Evolutionary conservation across 2,797 vertebrate species (phyloP).

Genomic region (Epinephelus awoara): DNA sequence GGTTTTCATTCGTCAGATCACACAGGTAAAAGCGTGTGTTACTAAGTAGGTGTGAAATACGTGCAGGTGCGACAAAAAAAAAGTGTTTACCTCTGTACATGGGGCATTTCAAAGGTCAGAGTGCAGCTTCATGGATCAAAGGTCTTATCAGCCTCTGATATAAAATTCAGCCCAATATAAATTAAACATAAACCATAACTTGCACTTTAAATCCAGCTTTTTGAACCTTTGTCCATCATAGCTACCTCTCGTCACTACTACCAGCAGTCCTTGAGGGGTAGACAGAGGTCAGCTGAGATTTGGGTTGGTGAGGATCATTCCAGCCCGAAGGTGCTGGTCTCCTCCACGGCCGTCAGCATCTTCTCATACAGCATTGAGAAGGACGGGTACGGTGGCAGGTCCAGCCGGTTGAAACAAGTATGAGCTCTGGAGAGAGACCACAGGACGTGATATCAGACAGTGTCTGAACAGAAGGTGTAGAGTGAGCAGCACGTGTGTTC

Average conservation of each 20-base stretch:
- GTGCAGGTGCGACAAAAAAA: constrained; percentile 31
- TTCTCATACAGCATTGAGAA: constrained; percentile 98
- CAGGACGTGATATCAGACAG: neutral
- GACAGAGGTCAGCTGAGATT: too few species aligned
- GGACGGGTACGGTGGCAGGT: constrained; percentile 96
- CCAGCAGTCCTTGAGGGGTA: neutral
- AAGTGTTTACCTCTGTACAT: neutral
- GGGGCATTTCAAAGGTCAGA: neutral
- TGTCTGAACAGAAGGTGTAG: too few species aligned
- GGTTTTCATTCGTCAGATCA: constrained; percentile 35
- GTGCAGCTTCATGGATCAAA: constrained; percentile 9
- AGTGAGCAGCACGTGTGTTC: neutral
- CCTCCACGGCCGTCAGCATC: constrained; percentile 96
- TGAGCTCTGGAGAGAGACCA: constrained; percentile 88
- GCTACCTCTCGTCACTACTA: neutral
- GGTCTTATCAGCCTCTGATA: neutral
- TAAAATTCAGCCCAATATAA: constrained; percentile 18
- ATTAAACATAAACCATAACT: constrained; percentile 11
- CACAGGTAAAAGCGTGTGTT: constrained; percentile 27
- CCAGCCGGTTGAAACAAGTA: constrained; percentile 97
- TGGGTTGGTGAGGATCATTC: constrained; percentile 77
- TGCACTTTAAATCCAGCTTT: constrained; percentile 14
- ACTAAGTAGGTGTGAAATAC: constrained; percentile 27
- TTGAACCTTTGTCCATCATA: neutral
- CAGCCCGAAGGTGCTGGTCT: constrained; percentile 97